Conservation (phyloP, 1,140 invertebrate species). For the Zaprionus davidi region DNA sequence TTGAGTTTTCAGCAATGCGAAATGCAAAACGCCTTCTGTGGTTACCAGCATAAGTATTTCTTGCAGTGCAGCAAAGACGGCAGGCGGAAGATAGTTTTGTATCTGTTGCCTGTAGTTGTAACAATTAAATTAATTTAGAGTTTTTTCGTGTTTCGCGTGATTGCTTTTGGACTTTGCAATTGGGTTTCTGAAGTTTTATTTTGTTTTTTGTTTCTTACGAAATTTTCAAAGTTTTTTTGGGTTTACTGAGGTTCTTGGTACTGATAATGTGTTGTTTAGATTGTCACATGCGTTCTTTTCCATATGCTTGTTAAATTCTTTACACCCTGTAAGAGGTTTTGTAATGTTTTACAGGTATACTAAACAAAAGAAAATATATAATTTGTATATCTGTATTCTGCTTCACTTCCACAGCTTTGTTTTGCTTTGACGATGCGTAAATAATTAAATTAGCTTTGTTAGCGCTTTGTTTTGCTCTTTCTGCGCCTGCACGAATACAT, state of each 20-base stretch:
- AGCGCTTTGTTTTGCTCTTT: conserved; percentile 55
- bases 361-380: background rate
- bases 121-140: background rate
- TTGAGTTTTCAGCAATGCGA: conserved; percentile 31
- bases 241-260: background rate
- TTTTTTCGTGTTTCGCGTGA: background rate
- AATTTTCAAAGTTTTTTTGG: background rate
- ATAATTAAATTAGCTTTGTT: conserved; percentile 75
- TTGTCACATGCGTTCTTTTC: conserved; percentile 1
- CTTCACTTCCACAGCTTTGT: background rate
- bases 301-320: conserved; percentile 31
- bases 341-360: too few species aligned
- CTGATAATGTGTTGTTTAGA: background rate
- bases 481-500: conserved; percentile 22
- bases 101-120: background rate
- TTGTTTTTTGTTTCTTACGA: background rate
- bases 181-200: background rate
- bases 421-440: conserved; percentile 58
- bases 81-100: conserved; percentile 10
- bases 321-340: background rate
- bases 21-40: conserved; percentile 34
- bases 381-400: background rate
- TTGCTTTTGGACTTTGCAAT: background rate
- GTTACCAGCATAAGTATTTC: background rate
- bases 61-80: conserved; percentile 1